These are phyloP conservation scores for Drosophila eugracilis DNA, from an alignment of 1,140 invertebrate species.

Conservation along the genomic window DNA sequence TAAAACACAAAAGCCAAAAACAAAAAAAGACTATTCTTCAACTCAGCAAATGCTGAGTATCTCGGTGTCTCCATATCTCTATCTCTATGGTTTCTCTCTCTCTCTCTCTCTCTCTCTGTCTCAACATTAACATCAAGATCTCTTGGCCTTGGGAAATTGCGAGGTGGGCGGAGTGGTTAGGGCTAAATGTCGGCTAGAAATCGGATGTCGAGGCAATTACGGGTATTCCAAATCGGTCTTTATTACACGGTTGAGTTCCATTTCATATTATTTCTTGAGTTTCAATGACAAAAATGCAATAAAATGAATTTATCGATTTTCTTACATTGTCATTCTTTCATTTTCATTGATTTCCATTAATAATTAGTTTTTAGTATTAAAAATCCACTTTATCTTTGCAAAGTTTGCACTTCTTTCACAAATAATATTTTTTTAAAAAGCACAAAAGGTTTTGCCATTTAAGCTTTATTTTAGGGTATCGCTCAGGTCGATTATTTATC, in stretches of 20 bases:
- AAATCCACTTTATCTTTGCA: background rate
- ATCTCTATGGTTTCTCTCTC: constrained; percentile 1
- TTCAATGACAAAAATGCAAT: constrained; percentile 2
- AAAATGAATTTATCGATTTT: background rate
- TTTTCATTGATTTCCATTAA: too few species aligned
- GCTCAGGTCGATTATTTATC: background rate
- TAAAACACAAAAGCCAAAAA: constrained; percentile 8
- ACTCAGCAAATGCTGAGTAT: constrained; percentile 56
- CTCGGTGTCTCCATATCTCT: background rate
- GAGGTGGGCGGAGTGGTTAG: constrained; percentile 27
- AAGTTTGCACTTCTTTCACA: too few species aligned
- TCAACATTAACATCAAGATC: constrained; percentile 2
- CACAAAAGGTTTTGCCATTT: background rate
- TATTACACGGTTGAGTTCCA: constrained; percentile 23
- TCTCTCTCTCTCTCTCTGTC: background rate
- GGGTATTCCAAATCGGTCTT: constrained; percentile 25
- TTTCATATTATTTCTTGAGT: background rate
- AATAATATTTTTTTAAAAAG: background rate
- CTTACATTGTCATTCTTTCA: background rate
- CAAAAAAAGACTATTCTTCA: constrained; percentile 38
- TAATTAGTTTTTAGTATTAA: background rate
- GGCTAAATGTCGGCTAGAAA: constrained; percentile 14
- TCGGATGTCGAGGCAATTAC: constrained; percentile 27
- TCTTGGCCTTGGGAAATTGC: constrained; percentile 21
- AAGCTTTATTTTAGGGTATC: too few species aligned